phyloP scores from a whole-genome alignment of 1,140 invertebrate species.

The Thaumatotibia leucotreta region DNA sequence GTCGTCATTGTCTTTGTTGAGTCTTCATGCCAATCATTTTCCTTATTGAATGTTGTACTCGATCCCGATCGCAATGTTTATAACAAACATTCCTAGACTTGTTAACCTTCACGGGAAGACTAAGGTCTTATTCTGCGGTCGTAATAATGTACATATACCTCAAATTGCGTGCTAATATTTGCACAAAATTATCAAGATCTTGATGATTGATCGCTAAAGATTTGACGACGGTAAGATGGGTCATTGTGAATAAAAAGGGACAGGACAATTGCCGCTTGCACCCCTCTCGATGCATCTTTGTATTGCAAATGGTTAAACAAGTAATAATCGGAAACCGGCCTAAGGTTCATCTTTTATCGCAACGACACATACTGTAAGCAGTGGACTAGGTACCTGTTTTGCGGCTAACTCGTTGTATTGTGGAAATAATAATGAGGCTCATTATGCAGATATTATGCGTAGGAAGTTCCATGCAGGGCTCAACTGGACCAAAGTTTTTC shows the following conservation, averaged over 20 bases:
- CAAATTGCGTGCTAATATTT: background rate
- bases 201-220: background rate
- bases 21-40: background rate
- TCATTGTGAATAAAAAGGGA: background rate
- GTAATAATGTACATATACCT: background rate
- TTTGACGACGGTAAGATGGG: background rate
- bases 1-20: background rate
- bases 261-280: background rate
- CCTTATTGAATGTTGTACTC: background rate
- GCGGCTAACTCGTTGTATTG: background rate
- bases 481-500: background rate
- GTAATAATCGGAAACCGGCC: background rate
- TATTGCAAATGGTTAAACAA: background rate
- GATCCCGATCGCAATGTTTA: background rate
- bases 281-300: background rate
- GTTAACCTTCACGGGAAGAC: background rate
- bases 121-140: background rate
- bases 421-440: background rate
- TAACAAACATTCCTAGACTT: background rate
- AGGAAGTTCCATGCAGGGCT: background rate
- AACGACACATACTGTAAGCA: background rate
- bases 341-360: background rate
- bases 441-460: background rate
- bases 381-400: background rate
- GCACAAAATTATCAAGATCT: background rate